Conservation (phyloP, 2,797 vertebrate genomes). For the Sebastes oblongus region DNA sequence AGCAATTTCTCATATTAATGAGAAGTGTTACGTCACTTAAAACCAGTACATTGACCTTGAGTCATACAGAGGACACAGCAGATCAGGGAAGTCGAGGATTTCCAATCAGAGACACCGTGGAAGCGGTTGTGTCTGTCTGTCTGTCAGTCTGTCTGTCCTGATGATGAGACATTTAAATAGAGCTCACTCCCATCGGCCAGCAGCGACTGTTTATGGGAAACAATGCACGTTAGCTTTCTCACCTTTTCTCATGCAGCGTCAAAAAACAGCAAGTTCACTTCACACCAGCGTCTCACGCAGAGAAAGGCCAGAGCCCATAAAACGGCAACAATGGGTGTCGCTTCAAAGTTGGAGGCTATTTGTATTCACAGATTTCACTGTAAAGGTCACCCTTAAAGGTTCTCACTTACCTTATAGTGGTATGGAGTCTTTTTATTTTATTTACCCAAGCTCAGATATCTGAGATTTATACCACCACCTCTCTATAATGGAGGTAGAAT, state of each 20-base stretch:
- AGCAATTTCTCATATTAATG: neutral
- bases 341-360: constrained; percentile 56
- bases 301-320: constrained; percentile 66
- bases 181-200: neutral
- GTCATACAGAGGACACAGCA: neutral
- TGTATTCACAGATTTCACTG: constrained; percentile 45
- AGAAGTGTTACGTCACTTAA: neutral
- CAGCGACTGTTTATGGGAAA: constrained; percentile 37
- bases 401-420: neutral
- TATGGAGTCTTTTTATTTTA: neutral
- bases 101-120: neutral
- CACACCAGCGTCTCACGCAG: constrained; percentile 48
- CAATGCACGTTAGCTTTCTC: constrained; percentile 39
- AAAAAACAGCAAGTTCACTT: constrained; percentile 67
- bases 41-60: constrained; percentile 2
- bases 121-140: neutral
- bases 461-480: neutral
- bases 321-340: constrained; percentile 60
- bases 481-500: neutral
- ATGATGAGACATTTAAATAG: constrained; percentile 13
- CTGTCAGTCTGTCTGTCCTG: constrained; percentile 11
- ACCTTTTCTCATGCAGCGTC: constrained; percentile 73
- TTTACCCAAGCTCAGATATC: neutral
- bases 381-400: constrained; percentile 13
- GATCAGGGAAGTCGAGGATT: constrained; percentile 4